Evolutionary conservation across 2,797 vertebrate genomes (phyloP), one percentile per base, ranked within the genome.

Genomic region (Megalops cyprinoides): DNA sequence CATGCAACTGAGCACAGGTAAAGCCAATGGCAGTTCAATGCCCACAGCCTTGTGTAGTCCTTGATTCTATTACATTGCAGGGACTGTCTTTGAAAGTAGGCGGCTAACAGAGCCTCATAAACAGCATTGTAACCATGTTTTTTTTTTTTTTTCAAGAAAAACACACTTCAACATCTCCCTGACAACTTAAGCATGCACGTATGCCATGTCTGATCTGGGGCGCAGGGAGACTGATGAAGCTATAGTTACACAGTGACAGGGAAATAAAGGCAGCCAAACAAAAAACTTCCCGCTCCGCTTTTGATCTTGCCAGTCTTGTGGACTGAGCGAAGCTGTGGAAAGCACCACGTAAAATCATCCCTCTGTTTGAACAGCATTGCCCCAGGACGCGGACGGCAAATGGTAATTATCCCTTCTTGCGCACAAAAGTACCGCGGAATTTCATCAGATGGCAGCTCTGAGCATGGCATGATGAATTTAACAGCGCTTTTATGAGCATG

Each of bases 61-160:
- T 55, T 56, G 55, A 56, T 56, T 46, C 60, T 78, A 60, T 56
- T 60, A 78, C 39, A 28, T 9, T 31, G 58, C 34, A 25, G 34
- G 28, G 58, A 12, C 34, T 31, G 58, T 62, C 76, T 46, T 78
- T 60, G 28, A 39, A 78, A 55, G 60, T 55, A 62, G 76, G 46
- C 76, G 46, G 55, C 55, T 78, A 78, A 78, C 60, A 60, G 76
- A 62, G 58, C 58, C 58, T 10, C 25, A 62, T 37, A 62, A 78
- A 48, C 7, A 10, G 55, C 39, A 25, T 46, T 78, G 62, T 62
- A 25, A 78, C 56, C 42, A n/a, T 18, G 31, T 39, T 31, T 8
- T 77, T 8, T 77, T 34, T 74, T 8, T 51, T 1, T 49, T 49
- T n/a, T 46, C 34, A 42, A 15, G 56, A 23, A 34, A 42, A 5